Evolutionary conservation across 1,140 invertebrate species (phyloP), one percentile per base, ranked within the genome.

Genomic region (Anoplophora glabripennis): DNA sequence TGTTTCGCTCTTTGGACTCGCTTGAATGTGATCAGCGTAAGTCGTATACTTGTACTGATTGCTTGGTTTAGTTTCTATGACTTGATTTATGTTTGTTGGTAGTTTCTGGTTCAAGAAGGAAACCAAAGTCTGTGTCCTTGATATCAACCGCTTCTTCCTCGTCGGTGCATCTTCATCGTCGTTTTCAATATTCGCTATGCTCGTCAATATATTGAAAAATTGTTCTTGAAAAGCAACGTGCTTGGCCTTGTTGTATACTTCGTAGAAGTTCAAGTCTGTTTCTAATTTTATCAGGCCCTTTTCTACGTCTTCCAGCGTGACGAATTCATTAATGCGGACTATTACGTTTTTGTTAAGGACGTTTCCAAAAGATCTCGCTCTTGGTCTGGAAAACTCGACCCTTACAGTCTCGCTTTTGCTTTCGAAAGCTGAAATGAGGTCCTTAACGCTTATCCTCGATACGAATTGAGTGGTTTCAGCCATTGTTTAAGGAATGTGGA

Each of bases 141-240:
- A 12, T 18, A 64, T 64, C 2, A 64, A 35, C 10, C 59, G 34
- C n/a, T 36, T 38, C 33, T 54, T 58, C 17, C 52, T 56, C 40
- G 49, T 35, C 8, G 40, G 44, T 12, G 49, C 40, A 12, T 40
- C 41, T 44, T 62, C 60, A 35, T 46, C 61, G 37, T 57, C 52
- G 37, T 46, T 46, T 34, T 59, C 61, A 9, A 64, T 56, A 14
- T 52, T 64, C 4, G 55, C 56, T 41, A 64, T 58, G 38, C 28
- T 51, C 7, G 51, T 64, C 21, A 64, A 52, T 15, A 59, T 51
- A n/a, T 59, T 52, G 36, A 64, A 64, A 9, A 64, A 15, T 33
- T 64, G 53, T 47, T 64, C 61, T 53, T 59, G 61, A 41, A 64
- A 64, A 12, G 61, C 61, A n/a, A 64, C 57, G 14, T 64, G 61